Conservation (phyloP, 2,888 invertebrate genomes). For the Himalopsyche kuldschensis region DNA sequence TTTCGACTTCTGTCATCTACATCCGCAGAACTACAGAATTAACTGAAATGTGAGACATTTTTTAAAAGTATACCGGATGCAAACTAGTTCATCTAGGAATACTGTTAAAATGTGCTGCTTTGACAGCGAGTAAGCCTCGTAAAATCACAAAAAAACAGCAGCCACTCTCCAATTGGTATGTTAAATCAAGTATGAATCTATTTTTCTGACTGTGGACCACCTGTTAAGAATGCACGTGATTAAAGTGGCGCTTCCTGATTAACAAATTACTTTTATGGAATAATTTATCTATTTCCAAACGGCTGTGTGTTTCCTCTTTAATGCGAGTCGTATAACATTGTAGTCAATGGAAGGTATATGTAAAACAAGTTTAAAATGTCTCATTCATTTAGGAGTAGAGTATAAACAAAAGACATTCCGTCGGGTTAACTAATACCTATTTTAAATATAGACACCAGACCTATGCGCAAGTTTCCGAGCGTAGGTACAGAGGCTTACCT, state of each 20-base stretch:
- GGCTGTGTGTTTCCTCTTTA: not conserved
- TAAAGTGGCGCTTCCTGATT: not conserved
- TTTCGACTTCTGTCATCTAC: not conserved
- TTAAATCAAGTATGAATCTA: not conserved
- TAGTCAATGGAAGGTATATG: not conserved
- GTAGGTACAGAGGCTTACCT: not conserved
- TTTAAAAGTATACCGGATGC: not conserved
- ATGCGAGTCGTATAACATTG: too few relatives aligned
- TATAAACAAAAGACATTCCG: not conserved
- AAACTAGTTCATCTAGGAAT: not conserved
- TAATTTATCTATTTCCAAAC: not conserved
- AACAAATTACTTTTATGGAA: not conserved
- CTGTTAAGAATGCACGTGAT: not conserved
- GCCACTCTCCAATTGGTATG: not conserved
- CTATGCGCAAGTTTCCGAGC: not conserved
- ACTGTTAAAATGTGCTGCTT: not conserved
- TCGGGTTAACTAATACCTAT: not conserved
- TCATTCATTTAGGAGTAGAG: not conserved
- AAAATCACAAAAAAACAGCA: not conserved
- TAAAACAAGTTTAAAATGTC: not conserved
- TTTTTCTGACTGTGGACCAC: not conserved
- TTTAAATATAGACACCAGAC: slow-evolving; percentile 10
- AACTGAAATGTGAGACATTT: not conserved
- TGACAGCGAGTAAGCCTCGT: not conserved
- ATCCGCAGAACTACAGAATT: not conserved